Base-by-base conservation (phyloP, 2,113 vertebrate species). In the Nettapus auritus region DNA sequence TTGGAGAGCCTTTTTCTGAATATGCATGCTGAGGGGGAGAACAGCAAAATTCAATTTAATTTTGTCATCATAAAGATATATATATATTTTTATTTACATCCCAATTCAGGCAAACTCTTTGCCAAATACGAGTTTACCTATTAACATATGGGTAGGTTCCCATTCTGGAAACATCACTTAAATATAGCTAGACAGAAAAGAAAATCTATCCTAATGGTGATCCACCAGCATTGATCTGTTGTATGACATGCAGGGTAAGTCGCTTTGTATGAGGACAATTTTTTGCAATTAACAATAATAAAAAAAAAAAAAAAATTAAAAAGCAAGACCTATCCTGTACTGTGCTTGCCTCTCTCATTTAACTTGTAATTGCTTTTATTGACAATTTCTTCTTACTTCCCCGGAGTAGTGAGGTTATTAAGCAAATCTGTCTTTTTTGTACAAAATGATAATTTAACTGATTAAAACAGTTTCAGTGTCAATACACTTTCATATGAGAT, bases 311-410 rank as follows among this genome's bases (percentile, higher is more conserved):
- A 34, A 40, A 44, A 59, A n/a, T n/a, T n/a, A n/a, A 53, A 31
- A 57, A 1, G 21, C 11, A 38, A 85, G n/a, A 14, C 38, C 38
- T 48, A 53, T 79, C 56, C 92, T 90, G 13, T 59, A 46, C 48
- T 20, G 67, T 63, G 40, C 25, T 88, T 57, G 69, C 76, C 60
- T 90, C 90, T 92, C 89, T 89, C 84, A 92, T 96, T 93, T 94
- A 91, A 82, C 76, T 93, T 82, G 78, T 92, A 96, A 96, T 96
- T 96, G 96, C 86, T 97, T 97, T 96, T 97, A 96, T 96, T 96
- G 96, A 95, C 92, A 89, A 83, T 78, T 92, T 63, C 75, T 94
- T 31, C 66, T 78, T 75, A n/a, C 81, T 94, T 79, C 89, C 88
- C 92, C 31, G n/a, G 71, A 88, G 96, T 6, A 36, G 55, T 7